Evolutionary conservation across 2,797 vertebrate genomes (phyloP), one percentile per base, ranked within the genome.

Genomic region (Trematomus bernacchii): DNA sequence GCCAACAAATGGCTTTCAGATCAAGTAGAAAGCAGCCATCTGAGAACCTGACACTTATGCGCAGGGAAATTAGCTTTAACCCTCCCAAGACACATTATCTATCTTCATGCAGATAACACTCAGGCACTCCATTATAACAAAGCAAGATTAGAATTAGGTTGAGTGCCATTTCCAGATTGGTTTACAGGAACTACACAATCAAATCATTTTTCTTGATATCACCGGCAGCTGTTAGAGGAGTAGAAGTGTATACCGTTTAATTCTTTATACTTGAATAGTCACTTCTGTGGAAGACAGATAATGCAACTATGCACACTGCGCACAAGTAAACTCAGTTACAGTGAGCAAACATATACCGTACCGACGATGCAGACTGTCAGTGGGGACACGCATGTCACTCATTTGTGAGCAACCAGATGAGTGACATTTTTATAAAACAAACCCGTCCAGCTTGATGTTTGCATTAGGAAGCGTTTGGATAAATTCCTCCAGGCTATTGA

Each of bases 231-330:
- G 82, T 76, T 90, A 30, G 27, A 60, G 11, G 65, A 73, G 79
- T 8, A 71, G 50, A 77, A 80, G 64, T 72, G 75, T 67, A 66
- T 66, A 77, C 77, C 76, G 70, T 81, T 80, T 30, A n/a, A 53
- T 66, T 68, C 48, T 83, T 55, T 52, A 51, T 16, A 27, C 65
- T 75, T 79, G 74, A 83, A 85, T 54, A 73, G 69, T 63, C 67
- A 69, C 60, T 67, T 71, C 53, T 79, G 73, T 76, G 55, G 2
- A 61, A 73, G 66, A 43, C 6, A 73, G 71, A 90, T 77, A 85
- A 89, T 78, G 84, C 62, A 82, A 75, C 79, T 80, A 87, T 87
- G 90, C 87, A 88, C 73, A 81, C 40, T 87, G 90, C 87, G 88
- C 73, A 81, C 40, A 53, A 69, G 73, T 73, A 74, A 77, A 67